Evolutionary conservation across 2,113 vertebrate species (phyloP).

Genomic region (Galemys pyrenaicus): DNA sequence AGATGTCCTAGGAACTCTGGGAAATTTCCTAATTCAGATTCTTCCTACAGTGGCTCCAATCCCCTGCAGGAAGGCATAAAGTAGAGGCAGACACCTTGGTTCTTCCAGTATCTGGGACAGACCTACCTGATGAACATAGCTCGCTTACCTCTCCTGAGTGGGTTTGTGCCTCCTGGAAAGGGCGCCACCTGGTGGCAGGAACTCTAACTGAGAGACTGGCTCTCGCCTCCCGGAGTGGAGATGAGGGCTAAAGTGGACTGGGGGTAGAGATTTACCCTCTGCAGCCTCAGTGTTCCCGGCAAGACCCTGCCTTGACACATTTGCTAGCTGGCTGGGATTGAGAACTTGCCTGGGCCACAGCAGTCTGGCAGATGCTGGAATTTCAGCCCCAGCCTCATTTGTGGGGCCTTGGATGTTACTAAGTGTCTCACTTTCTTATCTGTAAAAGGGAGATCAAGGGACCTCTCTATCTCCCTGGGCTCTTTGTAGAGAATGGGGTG

Average conservation of each 20-base stretch:
- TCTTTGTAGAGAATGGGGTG: not conserved
- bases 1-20: not conserved
- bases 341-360: not conserved
- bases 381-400: not conserved
- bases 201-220: not conserved
- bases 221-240: no score
- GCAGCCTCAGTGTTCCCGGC: not conserved
- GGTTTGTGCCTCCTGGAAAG: not conserved
- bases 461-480: no score
- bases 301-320: not conserved
- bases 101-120: not conserved
- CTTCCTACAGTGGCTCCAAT: not conserved
- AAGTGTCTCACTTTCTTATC: not conserved
- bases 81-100: not conserved
- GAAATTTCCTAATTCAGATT: not conserved
- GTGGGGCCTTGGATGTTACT: not conserved
- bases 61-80: not conserved
- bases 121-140: not conserved
- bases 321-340: not conserved
- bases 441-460: not conserved
- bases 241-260: fast-evolving
- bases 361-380: not conserved
- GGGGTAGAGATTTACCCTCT: not conserved
- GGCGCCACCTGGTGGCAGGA: slow-evolving; percentile 49
- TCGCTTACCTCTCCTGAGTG: not conserved